phyloP scores from a whole-genome alignment of 2,888 invertebrate species.

The Hyppa rectilinea region DNA sequence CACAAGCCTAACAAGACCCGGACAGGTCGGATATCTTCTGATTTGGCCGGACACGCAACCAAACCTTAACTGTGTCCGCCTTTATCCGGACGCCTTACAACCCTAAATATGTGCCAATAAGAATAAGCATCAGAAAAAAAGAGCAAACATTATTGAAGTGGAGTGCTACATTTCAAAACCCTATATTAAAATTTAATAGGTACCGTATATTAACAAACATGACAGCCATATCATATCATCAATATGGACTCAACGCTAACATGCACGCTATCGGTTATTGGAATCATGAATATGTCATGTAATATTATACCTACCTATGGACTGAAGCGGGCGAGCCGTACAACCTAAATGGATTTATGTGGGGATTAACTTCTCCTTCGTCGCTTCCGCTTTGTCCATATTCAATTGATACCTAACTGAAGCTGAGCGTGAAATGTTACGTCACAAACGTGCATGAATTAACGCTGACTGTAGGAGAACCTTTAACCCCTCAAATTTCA shows the following conservation, averaged over 20 bases:
- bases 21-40: no score
- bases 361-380: constrained; percentile 49
- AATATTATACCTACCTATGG: constrained; percentile 15
- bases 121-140: constrained; percentile 6
- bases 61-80: no score
- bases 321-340: constrained; percentile 37
- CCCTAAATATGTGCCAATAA: no score
- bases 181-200: constrained; percentile 24
- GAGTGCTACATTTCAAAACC: not conserved
- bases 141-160: not conserved
- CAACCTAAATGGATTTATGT: constrained; percentile 60
- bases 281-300: constrained; percentile 48
- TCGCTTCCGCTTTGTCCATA: constrained; percentile 43
- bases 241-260: constrained; percentile 1
- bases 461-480: not conserved
- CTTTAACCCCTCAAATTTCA: no score
- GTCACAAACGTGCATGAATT: constrained; percentile 29
- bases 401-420: constrained; percentile 22
- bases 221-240: constrained; percentile 26
- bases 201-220: constrained; percentile 19
- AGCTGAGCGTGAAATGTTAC: constrained; percentile 36
- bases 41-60: no score
- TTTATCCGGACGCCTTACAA: no score
- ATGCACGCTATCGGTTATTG: constrained; percentile 42
- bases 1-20: no score